Evolutionary conservation across 1,140 invertebrate genomes (phyloP).

Genomic region (Drosophila littoralis): DNA sequence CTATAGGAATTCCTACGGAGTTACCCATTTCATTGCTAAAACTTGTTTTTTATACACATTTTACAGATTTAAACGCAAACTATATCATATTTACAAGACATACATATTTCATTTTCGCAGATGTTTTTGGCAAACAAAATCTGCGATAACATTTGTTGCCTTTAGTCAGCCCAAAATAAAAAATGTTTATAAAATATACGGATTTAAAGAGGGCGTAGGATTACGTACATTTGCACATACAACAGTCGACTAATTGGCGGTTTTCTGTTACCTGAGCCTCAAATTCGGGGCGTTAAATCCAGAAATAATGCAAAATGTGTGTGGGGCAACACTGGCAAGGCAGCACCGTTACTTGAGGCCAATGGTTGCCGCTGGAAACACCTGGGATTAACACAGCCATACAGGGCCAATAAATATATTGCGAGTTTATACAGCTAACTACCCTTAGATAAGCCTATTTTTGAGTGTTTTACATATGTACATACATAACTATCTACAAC

Average conservation of each 20-base stretch:
- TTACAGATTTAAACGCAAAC: too few species aligned
- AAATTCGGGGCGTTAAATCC: background rate
- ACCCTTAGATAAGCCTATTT: slow-evolving; percentile 9
- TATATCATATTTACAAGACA: too few species aligned
- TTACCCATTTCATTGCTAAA: too few species aligned
- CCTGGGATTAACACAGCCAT: slow-evolving; percentile 17
- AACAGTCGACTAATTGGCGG: slow-evolving; percentile 25
- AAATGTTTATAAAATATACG: too few species aligned
- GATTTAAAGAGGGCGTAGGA: background rate
- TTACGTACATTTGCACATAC: slow-evolving; percentile 12
- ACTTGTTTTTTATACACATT: too few species aligned
- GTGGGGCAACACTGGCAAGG: slow-evolving; percentile 21
- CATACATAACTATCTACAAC: background rate
- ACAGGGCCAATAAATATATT: background rate
- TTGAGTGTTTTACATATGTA: too few species aligned
- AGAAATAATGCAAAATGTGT: background rate
- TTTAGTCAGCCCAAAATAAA: too few species aligned
- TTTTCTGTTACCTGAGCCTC: slow-evolving; percentile 27
- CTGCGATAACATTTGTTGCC: too few species aligned
- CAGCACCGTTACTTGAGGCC: slow-evolving; percentile 19
- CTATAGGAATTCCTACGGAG: too few species aligned
- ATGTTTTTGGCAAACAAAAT: too few species aligned
- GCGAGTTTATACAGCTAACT: slow-evolving; percentile 1
- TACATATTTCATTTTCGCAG: too few species aligned
- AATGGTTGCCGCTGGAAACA: slow-evolving; percentile 29